Evolutionary conservation across 1,140 invertebrate species (phyloP), one percentile per base, ranked within the genome.

Genomic region (Anagrus nilaparvatae): DNA sequence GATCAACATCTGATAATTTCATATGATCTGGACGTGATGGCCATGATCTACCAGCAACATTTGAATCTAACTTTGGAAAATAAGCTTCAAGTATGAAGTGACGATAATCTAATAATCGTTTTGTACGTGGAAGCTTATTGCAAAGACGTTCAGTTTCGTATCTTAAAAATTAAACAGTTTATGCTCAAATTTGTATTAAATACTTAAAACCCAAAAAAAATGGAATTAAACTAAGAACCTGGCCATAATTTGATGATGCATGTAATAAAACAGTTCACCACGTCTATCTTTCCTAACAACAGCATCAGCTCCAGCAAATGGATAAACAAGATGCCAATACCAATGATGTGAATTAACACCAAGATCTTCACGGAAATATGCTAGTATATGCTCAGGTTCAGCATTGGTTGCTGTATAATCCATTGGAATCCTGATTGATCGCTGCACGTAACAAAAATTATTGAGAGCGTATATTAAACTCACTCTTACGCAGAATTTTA

Each of bases 291-390:
- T 72, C 35, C 64, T 61, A 12, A 74, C 70, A 24, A 73, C 64
- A 9, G 44, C 49, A 37, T 69, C 63, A 13, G 69, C 56, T 2
- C 73, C 72, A 44, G 79, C 75, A 53, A 78, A 79, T 2, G 83
- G 82, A 54, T 86, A 87, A 5, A 85, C 79, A 42, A 86, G 63
- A 61, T 87, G 84, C 84, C 76, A 83, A 61, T 89, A 84, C 85
- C 86, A 90, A 54, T 90, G 82, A 59, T 81, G 78, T 32, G 74
- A 60, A 60, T 77, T 77, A 39, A 76, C 60, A 8, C 74, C 75
- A 29, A 70, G 55, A 52, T 72, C 74, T 49, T 77, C 75, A 4
- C 75, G 56, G 61, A 70, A 77, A 40, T 77, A 77, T 9, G 73
- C 70, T 5, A 76, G 47, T 24, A 80, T 74, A 58, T 87, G 82